Percentiles rank a stretch among this genome's conserved stretches.
Conservation (phyloP, 2,797 vertebrate genomes). For the Anguilla anguilla region DNA sequence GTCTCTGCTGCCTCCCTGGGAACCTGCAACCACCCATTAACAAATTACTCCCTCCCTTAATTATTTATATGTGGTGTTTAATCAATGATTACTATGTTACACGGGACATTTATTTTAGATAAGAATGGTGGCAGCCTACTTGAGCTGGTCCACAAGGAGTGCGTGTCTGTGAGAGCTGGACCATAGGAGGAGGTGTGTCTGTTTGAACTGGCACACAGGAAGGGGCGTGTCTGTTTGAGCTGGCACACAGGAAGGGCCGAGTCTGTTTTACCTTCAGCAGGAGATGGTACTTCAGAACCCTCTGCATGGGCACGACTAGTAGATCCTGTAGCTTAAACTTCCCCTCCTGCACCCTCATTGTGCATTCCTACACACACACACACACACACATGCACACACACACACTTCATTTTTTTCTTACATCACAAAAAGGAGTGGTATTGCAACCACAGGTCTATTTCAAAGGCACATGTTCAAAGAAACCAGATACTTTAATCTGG, state of each 20-base stretch:
- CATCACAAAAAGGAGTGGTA: neutral
- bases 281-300: constrained; percentile 95
- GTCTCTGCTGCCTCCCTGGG: constrained; percentile 17
- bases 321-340: constrained; percentile 97
- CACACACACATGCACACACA: neutral
- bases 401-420: neutral
- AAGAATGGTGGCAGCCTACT: constrained; percentile 12
- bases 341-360: constrained; percentile 92
- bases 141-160: neutral
- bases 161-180: no score
- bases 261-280: constrained; percentile 85
- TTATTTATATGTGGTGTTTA: constrained; percentile 57
- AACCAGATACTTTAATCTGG: neutral
- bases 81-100: constrained; percentile 59
- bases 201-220: neutral
- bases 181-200: neutral
- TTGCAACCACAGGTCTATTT: neutral
- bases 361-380: constrained; percentile 77
- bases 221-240: neutral
- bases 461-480: neutral
- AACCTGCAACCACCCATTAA: neutral
- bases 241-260: neutral
- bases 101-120: constrained; percentile 46
- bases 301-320: constrained; percentile 96
- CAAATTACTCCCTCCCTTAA: constrained; percentile 49